phyloP scores from a whole-genome alignment of 2,797 vertebrate species.

The Perodicticus potto region DNA sequence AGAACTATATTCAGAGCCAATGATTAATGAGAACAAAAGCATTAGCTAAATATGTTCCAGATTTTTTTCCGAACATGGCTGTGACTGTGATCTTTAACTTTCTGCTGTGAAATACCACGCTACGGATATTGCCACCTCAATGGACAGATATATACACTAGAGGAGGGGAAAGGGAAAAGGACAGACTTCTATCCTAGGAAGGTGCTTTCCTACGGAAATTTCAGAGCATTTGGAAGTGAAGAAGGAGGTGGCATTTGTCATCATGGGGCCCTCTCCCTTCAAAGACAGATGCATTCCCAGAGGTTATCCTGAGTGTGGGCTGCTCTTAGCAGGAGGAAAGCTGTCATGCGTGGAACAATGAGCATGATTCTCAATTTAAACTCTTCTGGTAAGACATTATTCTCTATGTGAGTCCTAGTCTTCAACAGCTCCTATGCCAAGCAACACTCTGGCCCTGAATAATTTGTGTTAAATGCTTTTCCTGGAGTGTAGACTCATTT shows the following conservation, averaged over 20 bases:
- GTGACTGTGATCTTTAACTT: not conserved
- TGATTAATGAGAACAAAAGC: slow-evolving; percentile 34
- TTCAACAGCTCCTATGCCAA: not conserved
- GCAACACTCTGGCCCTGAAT: not conserved
- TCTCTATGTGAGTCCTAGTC: not conserved
- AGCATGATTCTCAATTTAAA: not conserved
- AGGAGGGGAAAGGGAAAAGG: not conserved
- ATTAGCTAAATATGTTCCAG: slow-evolving; percentile 4
- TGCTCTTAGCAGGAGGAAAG: not conserved
- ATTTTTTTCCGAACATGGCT: not conserved
- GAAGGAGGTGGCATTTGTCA: not conserved
- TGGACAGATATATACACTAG: not conserved
- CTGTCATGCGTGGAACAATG: not conserved
- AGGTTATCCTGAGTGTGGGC: not conserved
- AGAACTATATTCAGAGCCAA: not conserved
- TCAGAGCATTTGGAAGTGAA: slow-evolving; percentile 16
- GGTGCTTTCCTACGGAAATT: slow-evolving; percentile 2
- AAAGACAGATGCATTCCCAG: not conserved
- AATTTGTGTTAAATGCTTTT: not conserved
- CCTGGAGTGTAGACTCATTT: not conserved
- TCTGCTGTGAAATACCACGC: not conserved
- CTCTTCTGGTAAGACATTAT: not conserved
- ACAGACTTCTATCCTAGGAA: slow-evolving; percentile 14
- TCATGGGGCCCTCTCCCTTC: not conserved
- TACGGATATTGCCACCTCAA: not conserved